A percentile compares a stretch with the other conserved stretches of the same genome.
phyloP scores from a whole-genome alignment of 2,888 invertebrate species.

The Cepaea hortensis region DNA sequence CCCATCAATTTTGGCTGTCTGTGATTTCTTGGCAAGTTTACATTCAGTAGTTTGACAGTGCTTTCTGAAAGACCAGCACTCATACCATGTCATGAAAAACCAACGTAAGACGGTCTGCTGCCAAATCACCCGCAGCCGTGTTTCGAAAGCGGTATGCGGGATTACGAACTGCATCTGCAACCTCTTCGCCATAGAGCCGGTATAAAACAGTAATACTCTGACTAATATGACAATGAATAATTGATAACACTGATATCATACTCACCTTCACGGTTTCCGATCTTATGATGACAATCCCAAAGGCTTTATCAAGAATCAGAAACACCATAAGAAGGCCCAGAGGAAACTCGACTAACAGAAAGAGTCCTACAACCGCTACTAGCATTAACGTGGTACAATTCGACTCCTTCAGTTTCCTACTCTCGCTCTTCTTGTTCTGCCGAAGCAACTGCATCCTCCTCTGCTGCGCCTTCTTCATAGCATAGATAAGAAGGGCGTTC shows the following conservation, averaged over 20 bases:
- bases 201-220: too few species aligned
- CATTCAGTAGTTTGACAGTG: too few species aligned
- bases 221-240: too few species aligned
- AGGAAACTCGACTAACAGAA: slow-evolving; percentile 78
- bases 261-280: slow-evolving; percentile 6
- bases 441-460: slow-evolving; percentile 86
- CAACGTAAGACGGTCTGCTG: too few species aligned
- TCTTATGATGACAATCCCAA: slow-evolving; percentile 58
- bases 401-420: slow-evolving; percentile 72
- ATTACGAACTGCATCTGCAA: too few species aligned
- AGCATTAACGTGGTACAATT: slow-evolving; percentile 77
- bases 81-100: too few species aligned
- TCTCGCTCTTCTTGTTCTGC: slow-evolving; percentile 80
- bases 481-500: slow-evolving; percentile 89
- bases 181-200: too few species aligned
- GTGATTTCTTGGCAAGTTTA: too few species aligned
- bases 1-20: too few species aligned
- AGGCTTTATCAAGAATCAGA: slow-evolving; percentile 82
- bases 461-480: slow-evolving; percentile 89
- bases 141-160: too few species aligned
- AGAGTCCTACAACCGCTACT: slow-evolving; percentile 77
- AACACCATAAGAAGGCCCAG: slow-evolving; percentile 79
- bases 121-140: too few species aligned
- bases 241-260: background rate
- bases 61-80: too few species aligned